Evolutionary conservation across 2,113 vertebrate species (phyloP).

Genomic region (Barbus barbus): DNA sequence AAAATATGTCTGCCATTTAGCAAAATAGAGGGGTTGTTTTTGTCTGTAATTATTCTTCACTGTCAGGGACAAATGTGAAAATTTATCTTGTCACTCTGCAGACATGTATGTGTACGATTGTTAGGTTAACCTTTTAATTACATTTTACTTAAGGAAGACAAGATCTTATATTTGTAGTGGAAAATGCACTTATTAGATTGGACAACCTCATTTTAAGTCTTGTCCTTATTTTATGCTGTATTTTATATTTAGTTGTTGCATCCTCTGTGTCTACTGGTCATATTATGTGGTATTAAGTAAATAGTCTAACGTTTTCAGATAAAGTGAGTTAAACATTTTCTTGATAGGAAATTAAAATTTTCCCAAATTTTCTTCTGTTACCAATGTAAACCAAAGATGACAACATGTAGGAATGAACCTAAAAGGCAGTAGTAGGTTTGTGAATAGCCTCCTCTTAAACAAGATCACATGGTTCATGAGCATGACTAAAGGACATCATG

Average conservation of each 20-base stretch:
- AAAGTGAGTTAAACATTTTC: neutral
- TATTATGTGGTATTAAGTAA: slow-evolving; percentile 1
- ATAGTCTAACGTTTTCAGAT: neutral
- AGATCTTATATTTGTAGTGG: neutral
- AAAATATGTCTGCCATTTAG: too few relatives aligned
- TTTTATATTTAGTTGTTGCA: neutral
- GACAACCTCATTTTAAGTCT: neutral
- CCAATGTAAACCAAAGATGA: neutral
- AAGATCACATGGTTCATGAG: slow-evolving; percentile 43
- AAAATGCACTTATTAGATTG: neutral
- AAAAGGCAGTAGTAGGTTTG: slow-evolving; percentile 7
- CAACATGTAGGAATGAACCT: neutral
- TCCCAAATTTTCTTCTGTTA: neutral
- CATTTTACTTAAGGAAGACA: too few relatives aligned
- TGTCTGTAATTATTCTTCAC: neutral
- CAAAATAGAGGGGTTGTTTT: too few relatives aligned
- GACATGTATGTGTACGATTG: too few relatives aligned
- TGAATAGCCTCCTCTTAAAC: neutral
- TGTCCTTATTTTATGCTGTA: neutral
- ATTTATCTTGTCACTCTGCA: too few relatives aligned
- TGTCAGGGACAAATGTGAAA: neutral
- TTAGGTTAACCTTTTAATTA: too few relatives aligned
- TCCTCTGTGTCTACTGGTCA: neutral
- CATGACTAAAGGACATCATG: slow-evolving; percentile 39
- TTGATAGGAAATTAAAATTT: neutral